Evolutionary conservation across 2,797 vertebrate genomes (phyloP).

Genomic region (Holocentrus rufus): DNA sequence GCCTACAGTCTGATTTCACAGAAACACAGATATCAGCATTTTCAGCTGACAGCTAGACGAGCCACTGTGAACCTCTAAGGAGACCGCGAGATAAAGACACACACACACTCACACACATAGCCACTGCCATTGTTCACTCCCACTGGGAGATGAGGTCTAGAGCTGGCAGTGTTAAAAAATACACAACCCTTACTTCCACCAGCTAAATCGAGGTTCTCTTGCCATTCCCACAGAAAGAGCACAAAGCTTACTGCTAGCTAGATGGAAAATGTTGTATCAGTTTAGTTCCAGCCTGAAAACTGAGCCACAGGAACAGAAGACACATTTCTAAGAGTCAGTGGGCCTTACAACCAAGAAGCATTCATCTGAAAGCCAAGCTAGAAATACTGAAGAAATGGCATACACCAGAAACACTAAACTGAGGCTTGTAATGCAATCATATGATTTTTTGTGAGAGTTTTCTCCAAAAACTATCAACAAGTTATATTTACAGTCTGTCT

Average conservation of each 20-base stretch:
- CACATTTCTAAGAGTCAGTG: neutral
- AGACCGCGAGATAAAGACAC: constrained; percentile 60
- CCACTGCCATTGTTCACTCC: constrained; percentile 32
- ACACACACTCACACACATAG: constrained; percentile 11
- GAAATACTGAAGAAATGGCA: neutral
- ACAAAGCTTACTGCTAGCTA: neutral
- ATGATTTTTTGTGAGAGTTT: too few relatives aligned
- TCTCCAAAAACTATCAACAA: too few relatives aligned
- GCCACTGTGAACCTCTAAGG: constrained; percentile 50
- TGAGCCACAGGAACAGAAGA: neutral
- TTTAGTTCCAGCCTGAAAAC: neutral
- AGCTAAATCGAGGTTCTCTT: neutral
- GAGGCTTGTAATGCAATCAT: neutral
- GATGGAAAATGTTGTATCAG: constrained; percentile 15
- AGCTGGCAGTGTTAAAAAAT: constrained; percentile 5
- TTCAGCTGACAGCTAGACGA: constrained; percentile 63
- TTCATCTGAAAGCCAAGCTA: neutral
- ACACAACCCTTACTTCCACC: neutral
- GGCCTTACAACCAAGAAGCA: neutral
- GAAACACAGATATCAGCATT: constrained; percentile 74
- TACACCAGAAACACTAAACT: neutral
- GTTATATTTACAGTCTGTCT: too few relatives aligned
- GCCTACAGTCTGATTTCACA: constrained; percentile 56
- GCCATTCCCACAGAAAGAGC: constrained; percentile 2
- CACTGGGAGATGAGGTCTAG: constrained; percentile 26